Conservation (phyloP, 2,113 vertebrate genomes). For the Thalassarche chlororhynchos region DNA sequence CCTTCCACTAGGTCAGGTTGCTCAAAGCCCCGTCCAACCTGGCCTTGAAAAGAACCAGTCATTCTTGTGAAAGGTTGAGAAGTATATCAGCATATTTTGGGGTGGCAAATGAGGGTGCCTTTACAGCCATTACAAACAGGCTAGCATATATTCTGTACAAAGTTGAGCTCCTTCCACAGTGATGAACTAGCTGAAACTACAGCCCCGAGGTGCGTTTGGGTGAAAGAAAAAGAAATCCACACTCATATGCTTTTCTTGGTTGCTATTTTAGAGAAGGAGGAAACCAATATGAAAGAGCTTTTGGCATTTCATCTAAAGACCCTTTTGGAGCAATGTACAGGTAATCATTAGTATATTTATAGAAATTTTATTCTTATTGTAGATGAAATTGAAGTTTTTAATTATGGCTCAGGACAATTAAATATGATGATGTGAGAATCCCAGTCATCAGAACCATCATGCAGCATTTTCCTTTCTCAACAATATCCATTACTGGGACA, state of each 20-base stretch:
- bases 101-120: background rate
- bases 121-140: background rate
- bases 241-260: background rate
- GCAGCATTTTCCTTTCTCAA: background rate
- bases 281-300: constrained; percentile 84
- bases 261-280: constrained; percentile 79
- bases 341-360: constrained; percentile 55
- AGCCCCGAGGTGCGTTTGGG: background rate
- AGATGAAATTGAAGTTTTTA: background rate
- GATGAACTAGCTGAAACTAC: background rate
- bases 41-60: background rate
- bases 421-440: background rate
- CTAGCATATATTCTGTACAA: background rate
- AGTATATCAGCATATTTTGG: background rate
- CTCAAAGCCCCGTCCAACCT: background rate
- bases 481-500: background rate
- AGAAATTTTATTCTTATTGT: background rate
- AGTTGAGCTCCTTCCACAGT: background rate
- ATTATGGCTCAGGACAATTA: background rate
- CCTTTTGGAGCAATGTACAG: constrained; percentile 90
- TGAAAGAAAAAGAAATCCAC: background rate
- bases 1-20: background rate
- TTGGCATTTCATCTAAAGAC: constrained; percentile 78
- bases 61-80: background rate
- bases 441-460: background rate